A percentile compares a stretch with the other conserved stretches of the same genome.
phyloP scores from a whole-genome alignment of 1,140 invertebrate genomes.

The Bactericera cockerelli region DNA sequence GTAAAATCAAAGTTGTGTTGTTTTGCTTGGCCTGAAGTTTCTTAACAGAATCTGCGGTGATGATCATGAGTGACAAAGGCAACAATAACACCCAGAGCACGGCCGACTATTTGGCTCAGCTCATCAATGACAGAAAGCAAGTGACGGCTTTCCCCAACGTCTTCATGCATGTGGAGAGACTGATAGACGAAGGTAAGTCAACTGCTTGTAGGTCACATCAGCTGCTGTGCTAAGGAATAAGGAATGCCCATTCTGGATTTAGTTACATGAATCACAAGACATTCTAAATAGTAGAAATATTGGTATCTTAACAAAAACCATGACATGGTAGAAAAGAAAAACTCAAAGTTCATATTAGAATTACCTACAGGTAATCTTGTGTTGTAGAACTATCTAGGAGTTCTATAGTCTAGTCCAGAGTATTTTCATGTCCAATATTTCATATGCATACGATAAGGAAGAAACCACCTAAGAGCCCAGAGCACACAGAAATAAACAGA shows the following conservation, averaged over 20 bases:
- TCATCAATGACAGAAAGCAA: slow-evolving; percentile 99
- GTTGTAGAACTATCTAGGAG: too few relatives aligned
- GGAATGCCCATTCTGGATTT: not conserved
- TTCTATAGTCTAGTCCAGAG: too few relatives aligned
- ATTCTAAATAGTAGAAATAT: too few relatives aligned
- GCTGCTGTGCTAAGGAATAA: not conserved
- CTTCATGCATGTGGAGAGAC: slow-evolving; percentile 96
- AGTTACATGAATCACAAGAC: too few relatives aligned
- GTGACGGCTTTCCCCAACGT: slow-evolving; percentile 97
- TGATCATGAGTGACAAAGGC: slow-evolving; percentile 2
- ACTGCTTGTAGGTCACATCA: not conserved
- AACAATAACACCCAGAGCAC: slow-evolving; percentile 61
- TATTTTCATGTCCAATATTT: too few relatives aligned
- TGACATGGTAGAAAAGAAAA: too few relatives aligned
- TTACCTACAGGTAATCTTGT: too few relatives aligned
- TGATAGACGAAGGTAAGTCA: slow-evolving; percentile 96
- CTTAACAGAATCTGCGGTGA: not conserved
- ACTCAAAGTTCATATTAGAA: too few relatives aligned
- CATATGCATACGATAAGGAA: too few relatives aligned
- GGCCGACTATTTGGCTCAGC: slow-evolving; percentile 98
- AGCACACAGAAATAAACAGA: too few relatives aligned
- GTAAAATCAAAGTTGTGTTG: not conserved
- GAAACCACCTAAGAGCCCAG: too few relatives aligned
- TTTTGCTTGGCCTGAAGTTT: not conserved
- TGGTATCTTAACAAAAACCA: too few relatives aligned